Percentiles rank a stretch among this genome's conserved stretches.
These are phyloP conservation scores for Mormyrops boulengeri DNA, from an alignment of 2,797 vertebrate genomes.

Conservation along the genomic window DNA sequence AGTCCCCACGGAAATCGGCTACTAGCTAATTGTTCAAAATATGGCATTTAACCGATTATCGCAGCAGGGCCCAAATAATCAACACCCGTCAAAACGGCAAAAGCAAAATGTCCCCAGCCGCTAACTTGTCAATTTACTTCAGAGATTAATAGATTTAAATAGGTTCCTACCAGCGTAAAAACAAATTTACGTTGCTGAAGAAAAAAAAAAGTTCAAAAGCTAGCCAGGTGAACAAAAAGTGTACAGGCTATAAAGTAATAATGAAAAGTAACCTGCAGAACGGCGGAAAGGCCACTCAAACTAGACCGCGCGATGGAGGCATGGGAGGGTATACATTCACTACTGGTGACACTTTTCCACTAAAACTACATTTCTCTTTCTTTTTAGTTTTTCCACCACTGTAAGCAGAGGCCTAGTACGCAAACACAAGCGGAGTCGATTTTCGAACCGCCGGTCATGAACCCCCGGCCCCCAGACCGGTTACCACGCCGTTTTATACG, in stretches of 20 bases:
- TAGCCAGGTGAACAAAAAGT: not conserved
- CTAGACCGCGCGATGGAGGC: not conserved
- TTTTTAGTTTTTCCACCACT: not conserved
- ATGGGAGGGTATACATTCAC: not conserved
- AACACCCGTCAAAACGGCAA: conserved; percentile 29
- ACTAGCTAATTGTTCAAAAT: not conserved
- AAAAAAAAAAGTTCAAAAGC: not conserved
- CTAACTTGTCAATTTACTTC: not conserved
- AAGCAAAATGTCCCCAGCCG: not conserved
- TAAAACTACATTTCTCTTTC: not conserved
- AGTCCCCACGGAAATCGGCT: not conserved
- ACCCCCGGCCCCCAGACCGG: conserved; percentile 61
- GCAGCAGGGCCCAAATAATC: not conserved
- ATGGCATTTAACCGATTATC: not conserved
- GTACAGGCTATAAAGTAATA: not conserved
- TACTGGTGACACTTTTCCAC: not conserved
- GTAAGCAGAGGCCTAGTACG: conserved; percentile 32
- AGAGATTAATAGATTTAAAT: not conserved
- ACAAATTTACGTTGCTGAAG: not conserved
- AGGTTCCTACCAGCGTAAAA: not conserved
- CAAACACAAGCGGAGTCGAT: conserved; percentile 80
- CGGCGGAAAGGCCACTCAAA: not conserved
- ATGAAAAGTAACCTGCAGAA: not conserved
- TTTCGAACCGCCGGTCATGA: conserved; percentile 85
- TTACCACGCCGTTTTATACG: conserved; percentile 66